phyloP scores from a whole-genome alignment of 2,888 invertebrate species.

The Bursaphelenchus okinawaensis region DNA sequence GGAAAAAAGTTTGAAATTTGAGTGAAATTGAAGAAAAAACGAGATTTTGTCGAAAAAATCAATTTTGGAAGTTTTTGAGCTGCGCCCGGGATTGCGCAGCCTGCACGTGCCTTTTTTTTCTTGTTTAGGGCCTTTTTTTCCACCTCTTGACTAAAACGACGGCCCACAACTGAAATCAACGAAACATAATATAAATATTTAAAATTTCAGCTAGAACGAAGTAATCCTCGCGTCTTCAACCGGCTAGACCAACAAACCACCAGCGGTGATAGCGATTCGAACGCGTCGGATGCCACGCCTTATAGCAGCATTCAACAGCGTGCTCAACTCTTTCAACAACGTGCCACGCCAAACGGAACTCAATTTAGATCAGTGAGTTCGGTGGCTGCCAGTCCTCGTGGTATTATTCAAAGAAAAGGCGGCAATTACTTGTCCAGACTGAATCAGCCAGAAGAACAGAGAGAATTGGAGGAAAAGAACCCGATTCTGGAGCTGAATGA shows the following conservation, averaged over 20 bases:
- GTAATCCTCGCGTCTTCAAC: conserved; percentile 6
- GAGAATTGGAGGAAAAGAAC: not conserved
- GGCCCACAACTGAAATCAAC: too few relatives aligned
- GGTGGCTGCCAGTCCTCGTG: not conserved
- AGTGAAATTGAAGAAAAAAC: too few relatives aligned
- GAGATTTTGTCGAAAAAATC: too few relatives aligned
- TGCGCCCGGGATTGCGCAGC: too few relatives aligned
- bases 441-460: not conserved
- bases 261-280: conserved; percentile 26
- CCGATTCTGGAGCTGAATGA: not conserved
- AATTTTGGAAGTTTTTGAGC: not conserved
- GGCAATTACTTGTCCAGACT: not conserved
- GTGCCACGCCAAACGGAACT: not conserved
- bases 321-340: not conserved
- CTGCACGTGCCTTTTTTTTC: too few relatives aligned
- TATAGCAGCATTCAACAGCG: not conserved
- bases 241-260: conserved; percentile 22
- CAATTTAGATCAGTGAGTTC: conserved; percentile 1
- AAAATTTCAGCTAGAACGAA: conserved; percentile 10
- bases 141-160: too few relatives aligned
- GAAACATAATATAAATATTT: not conserved
- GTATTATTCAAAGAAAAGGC: not conserved
- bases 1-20: too few relatives aligned
- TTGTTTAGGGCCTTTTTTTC: too few relatives aligned
- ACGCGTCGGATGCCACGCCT: conserved; percentile 18